Evolutionary conservation across 2,888 invertebrate genomes (phyloP).

Genomic region (Drosophila parthenogenetica): DNA sequence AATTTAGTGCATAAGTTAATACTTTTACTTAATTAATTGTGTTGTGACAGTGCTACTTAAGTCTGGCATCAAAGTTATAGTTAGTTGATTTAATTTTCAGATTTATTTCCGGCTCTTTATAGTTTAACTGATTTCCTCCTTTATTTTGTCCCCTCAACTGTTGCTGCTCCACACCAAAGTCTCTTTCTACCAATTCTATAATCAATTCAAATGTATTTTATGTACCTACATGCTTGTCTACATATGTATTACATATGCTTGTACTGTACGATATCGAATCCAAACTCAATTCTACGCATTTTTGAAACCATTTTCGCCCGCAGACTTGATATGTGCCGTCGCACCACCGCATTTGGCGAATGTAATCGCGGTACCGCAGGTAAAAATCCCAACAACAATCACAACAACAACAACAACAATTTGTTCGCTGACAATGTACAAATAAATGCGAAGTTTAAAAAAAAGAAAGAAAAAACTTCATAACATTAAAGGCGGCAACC

Average conservation of each 20-base stretch:
- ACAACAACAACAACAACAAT: constrained; percentile 43
- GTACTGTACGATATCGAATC: constrained; percentile 31
- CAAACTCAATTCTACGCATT: constrained; percentile 77
- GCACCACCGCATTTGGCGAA: constrained; percentile 96
- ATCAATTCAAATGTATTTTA: constrained; percentile 34
- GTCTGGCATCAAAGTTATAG: not conserved
- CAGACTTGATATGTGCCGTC: constrained; percentile 99
- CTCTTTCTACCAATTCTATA: constrained; percentile 3
- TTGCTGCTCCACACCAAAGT: constrained; percentile 32
- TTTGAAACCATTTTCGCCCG: constrained; percentile 85
- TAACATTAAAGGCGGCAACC: constrained; percentile 77
- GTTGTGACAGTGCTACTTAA: constrained; percentile 15
- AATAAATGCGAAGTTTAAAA: constrained; percentile 53
- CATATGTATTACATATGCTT: constrained; percentile 8
- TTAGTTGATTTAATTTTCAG: not conserved
- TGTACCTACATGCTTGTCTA: constrained; percentile 22
- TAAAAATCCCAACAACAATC: constrained; percentile 86
- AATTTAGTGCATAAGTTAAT: constrained; percentile 21
- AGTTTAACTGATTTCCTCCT: not conserved
- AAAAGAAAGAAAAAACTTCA: constrained; percentile 36
- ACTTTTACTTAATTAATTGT: constrained; percentile 5
- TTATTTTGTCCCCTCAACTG: constrained; percentile 22
- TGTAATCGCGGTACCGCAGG: constrained; percentile 99
- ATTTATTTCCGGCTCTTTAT: not conserved
- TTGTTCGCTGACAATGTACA: constrained; percentile 67